These are phyloP conservation scores for Acanthosoma haemorrhoidale DNA, from an alignment of 2,888 invertebrate genomes.

Conservation along the genomic window DNA sequence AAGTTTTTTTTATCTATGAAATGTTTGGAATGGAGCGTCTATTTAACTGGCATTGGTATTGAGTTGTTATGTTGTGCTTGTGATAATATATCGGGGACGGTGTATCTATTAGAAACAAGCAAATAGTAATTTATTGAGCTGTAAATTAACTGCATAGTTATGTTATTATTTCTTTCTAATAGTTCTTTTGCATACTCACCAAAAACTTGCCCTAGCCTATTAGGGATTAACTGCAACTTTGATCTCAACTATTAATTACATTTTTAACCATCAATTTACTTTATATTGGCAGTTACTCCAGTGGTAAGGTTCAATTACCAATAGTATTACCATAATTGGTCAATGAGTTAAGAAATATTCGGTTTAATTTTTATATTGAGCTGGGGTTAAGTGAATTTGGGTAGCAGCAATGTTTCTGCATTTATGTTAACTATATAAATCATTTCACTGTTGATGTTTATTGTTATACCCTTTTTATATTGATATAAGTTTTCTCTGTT, in stretches of 20 bases:
- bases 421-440: not conserved
- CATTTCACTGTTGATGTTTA: too few species aligned
- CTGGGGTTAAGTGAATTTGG: not conserved
- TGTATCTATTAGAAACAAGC: not conserved
- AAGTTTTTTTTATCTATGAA: not conserved
- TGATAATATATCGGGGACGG: slow-evolving; percentile 12
- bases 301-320: not conserved
- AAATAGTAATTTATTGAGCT: not conserved
- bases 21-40: not conserved
- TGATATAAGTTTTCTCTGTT: too few species aligned
- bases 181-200: not conserved
- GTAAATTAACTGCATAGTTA: not conserved
- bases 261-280: not conserved
- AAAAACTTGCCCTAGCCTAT: not conserved
- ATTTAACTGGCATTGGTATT: slow-evolving; percentile 11
- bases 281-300: not conserved
- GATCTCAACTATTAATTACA: not conserved
- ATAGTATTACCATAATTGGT: too few species aligned
- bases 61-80: slow-evolving; percentile 10
- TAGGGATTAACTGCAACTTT: not conserved
- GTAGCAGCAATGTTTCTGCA: not conserved
- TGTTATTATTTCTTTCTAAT: not conserved
- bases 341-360: too few species aligned
- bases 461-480: too few species aligned
- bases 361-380: too few species aligned